Percentiles rank a stretch among this genome's conserved stretches.
Conservation (phyloP, 1,140 invertebrate genomes). For the Acarapis woodi region DNA sequence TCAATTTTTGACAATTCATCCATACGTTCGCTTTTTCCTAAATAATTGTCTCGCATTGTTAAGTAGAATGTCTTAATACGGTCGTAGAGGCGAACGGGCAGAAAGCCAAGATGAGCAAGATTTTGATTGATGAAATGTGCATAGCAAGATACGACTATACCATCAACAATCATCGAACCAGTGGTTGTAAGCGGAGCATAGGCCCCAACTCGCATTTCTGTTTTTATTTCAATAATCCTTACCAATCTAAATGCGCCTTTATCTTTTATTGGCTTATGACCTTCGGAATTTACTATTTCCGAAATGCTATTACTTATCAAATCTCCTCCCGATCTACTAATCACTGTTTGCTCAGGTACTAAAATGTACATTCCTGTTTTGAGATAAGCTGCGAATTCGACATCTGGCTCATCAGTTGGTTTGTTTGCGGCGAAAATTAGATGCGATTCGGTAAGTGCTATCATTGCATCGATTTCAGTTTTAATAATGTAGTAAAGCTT, state of each 20-base stretch:
- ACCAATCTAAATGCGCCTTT: constrained; percentile 17
- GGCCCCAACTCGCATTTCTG: constrained; percentile 33
- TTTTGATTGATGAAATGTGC: constrained; percentile 53
- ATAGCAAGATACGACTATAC: constrained; percentile 73
- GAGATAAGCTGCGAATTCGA: background rate
- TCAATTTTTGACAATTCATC: no score
- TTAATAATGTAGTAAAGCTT: constrained; percentile 24
- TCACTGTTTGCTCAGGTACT: background rate
- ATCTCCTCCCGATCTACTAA: constrained; percentile 9
- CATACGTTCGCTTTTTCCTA: constrained; percentile 1
- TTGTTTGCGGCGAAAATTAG: constrained; percentile 25
- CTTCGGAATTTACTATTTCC: constrained; percentile 12
- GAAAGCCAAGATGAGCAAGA: constrained; percentile 50
- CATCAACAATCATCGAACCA: constrained; percentile 67
- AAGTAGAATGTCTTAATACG: constrained; percentile 13
- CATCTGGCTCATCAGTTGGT: background rate
- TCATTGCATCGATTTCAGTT: constrained; percentile 31
- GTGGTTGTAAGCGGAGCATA: constrained; percentile 59
- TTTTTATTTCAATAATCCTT: constrained; percentile 28
- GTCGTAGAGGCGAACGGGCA: constrained; percentile 33
- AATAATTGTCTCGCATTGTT: constrained; percentile 6
- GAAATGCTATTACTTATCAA: constrained; percentile 18
- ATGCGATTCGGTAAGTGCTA: constrained; percentile 58
- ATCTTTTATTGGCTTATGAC: background rate
- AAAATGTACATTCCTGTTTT: background rate